Evolutionary conservation across 35 echinoderm and acorn worm species (phyloP).

Genomic region (Stichopus chloronotus): DNA sequence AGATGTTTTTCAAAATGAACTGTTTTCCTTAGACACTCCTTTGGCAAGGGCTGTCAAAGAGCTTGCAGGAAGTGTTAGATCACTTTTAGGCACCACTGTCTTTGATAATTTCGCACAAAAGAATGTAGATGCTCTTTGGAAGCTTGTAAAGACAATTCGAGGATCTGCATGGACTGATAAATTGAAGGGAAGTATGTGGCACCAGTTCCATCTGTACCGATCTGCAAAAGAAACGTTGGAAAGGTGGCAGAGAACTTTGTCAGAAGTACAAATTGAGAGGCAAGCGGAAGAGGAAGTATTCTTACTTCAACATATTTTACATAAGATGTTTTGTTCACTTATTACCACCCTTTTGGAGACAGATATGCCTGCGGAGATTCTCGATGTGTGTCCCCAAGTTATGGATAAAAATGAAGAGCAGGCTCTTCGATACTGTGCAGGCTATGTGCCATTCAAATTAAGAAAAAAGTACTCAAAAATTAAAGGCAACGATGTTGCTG

Average conservation of each 20-base stretch:
- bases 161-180: neutral
- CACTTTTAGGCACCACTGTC: too few species aligned
- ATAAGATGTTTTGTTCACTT: neutral
- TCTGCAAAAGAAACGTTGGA: neutral
- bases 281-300: neutral
- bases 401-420: neutral
- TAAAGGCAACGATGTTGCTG: neutral
- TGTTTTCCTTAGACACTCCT: too few species aligned
- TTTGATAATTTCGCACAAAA: too few species aligned
- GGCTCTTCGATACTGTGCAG: constrained; percentile 3
- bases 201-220: neutral
- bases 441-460: neutral
- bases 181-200: neutral
- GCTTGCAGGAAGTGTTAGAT: too few species aligned
- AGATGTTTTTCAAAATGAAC: too few species aligned
- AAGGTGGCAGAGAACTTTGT: neutral
- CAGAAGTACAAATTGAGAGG: neutral
- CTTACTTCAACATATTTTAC: neutral
- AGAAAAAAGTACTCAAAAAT: neutral
- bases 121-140: too few species aligned
- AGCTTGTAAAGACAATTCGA: too few species aligned
- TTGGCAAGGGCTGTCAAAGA: too few species aligned
- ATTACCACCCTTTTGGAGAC: neutral
- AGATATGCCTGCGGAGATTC: neutral
- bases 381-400: neutral